Percentiles rank a stretch among this genome's conserved stretches.
phyloP scores from a whole-genome alignment of 2,113 vertebrate species.

The Cervus canadensis region DNA sequence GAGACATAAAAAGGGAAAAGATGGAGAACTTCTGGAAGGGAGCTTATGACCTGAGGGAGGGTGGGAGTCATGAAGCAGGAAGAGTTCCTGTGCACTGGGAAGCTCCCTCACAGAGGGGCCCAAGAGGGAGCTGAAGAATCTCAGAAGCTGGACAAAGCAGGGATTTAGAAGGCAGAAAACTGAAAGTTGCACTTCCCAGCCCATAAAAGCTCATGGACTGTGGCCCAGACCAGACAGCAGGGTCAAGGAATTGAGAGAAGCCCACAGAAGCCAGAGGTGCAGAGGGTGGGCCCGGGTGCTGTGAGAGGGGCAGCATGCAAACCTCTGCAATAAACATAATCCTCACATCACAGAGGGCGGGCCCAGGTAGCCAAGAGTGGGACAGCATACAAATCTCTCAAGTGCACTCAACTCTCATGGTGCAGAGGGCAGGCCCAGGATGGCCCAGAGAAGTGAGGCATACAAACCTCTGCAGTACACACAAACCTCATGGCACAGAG shows the following conservation, averaged over 20 bases:
- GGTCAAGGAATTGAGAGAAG: background rate
- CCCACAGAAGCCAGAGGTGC: background rate
- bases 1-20: background rate
- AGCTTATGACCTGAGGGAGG: background rate
- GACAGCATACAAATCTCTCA: background rate
- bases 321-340: background rate
- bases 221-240: background rate
- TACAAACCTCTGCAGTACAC: background rate
- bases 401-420: background rate
- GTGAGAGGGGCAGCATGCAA: background rate
- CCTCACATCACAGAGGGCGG: background rate
- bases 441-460: background rate
- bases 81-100: background rate
- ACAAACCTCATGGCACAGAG: background rate
- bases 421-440: background rate
- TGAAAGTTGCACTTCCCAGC: background rate
- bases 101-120: background rate
- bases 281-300: background rate
- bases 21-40: background rate
- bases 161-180: background rate
- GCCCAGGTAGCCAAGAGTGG: background rate
- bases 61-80: background rate
- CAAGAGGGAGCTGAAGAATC: background rate
- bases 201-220: background rate
- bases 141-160: background rate